Conservation (phyloP, 2,113 vertebrate genomes). For the Cricetomys ansorgei region DNA sequence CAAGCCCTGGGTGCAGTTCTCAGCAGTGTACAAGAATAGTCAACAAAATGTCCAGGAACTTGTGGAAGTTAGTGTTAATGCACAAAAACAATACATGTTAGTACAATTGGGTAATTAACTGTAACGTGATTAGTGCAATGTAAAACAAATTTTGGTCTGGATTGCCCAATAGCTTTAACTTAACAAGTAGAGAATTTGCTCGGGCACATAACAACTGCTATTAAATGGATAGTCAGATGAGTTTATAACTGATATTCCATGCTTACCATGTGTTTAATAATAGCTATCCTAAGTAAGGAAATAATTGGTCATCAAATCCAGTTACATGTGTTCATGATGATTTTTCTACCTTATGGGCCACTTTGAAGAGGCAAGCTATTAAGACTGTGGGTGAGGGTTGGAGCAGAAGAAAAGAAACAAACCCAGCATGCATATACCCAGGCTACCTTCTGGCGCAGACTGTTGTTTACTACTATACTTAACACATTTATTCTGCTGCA, state of each 20-base stretch:
- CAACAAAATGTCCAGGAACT: slow-evolving; percentile 10
- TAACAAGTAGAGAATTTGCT: not conserved
- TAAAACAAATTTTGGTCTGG: slow-evolving; percentile 28
- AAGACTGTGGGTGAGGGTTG: not conserved
- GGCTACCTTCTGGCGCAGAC: slow-evolving; percentile 65
- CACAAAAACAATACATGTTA: slow-evolving; percentile 10
- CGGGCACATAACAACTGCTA: slow-evolving; percentile 16
- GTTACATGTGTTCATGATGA: not conserved
- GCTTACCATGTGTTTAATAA: slow-evolving; percentile 18
- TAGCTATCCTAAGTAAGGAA: not conserved
- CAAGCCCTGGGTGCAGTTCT: not conserved
- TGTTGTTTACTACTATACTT: slow-evolving; percentile 73
- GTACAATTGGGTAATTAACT: slow-evolving; percentile 28
- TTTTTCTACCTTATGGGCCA: slow-evolving; percentile 16
- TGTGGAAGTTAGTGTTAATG: slow-evolving; percentile 13
- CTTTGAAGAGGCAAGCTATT: not conserved
- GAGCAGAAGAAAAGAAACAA: not conserved
- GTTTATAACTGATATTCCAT: slow-evolving; percentile 25
- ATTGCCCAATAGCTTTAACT: not conserved
- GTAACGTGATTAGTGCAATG: slow-evolving; percentile 26
- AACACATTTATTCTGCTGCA: slow-evolving; percentile 64
- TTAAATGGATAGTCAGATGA: slow-evolving; percentile 9
- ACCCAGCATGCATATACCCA: not conserved
- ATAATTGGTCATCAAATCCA: not conserved
- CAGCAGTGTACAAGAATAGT: not conserved